These are phyloP conservation scores for Calephelis perditalis DNA, from an alignment of 2,888 invertebrate species.

Conservation along the genomic window DNA sequence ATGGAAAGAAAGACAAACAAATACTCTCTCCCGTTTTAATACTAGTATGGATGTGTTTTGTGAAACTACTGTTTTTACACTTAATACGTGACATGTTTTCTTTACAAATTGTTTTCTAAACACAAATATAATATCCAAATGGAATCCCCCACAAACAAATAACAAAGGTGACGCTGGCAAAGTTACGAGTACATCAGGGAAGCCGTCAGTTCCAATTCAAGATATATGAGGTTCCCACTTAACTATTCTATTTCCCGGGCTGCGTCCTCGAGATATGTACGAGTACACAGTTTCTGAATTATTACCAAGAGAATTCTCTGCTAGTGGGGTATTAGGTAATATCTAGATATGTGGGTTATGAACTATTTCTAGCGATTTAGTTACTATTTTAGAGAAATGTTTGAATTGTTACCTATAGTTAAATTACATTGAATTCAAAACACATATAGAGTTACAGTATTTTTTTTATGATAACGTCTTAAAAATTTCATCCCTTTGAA, in stretches of 20 bases:
- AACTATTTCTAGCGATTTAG: constrained; percentile 3
- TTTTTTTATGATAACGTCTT: no score
- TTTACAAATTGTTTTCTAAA: no score
- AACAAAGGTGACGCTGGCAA: constrained; percentile 17
- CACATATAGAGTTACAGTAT: no score
- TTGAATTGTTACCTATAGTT: neutral
- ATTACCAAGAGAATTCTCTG: constrained; percentile 39
- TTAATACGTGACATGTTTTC: no score
- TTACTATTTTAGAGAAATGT: neutral
- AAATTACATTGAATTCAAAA: no score
- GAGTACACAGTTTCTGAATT: constrained; percentile 43
- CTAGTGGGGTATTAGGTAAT: constrained; percentile 16
- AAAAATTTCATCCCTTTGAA: no score
- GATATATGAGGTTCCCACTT: constrained; percentile 61
- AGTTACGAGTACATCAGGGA: constrained; percentile 6
- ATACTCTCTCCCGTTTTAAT: no score
- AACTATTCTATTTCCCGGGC: constrained; percentile 63
- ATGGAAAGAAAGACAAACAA: no score
- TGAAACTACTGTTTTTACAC: no score
- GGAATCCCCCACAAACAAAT: constrained; percentile 2
- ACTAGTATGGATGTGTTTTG: no score
- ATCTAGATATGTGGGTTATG: constrained; percentile 13
- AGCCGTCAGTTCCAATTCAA: constrained; percentile 39
- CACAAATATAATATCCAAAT: neutral
- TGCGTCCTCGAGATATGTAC: constrained; percentile 41